Base-by-base conservation (phyloP, 2,888 invertebrate species). In the Tuta absoluta region DNA sequence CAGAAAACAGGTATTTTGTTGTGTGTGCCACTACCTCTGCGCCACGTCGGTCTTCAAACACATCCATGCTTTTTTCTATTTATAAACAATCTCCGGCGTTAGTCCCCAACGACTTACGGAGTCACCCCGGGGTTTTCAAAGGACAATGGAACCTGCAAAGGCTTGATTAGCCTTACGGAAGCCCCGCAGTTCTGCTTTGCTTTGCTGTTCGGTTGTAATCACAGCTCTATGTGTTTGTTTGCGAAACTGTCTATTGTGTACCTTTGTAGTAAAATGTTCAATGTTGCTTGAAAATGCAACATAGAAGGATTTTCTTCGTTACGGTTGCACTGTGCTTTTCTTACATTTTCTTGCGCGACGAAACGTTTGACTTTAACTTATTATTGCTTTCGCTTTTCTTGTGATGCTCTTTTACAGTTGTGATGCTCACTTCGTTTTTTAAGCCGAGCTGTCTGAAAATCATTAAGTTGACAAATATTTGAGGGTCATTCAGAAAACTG, bases 51-150 rank as follows among this genome's bases (percentile, higher is more conserved):
- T 33, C 8, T 5, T 3, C 33, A 33, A 33, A 33, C 33, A 33
- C 10, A 33, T n/a, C 45, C 14, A 59, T 65, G 37, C 37, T 63
- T 65, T 62, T 37, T 56, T 21, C 23, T 58, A 63, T 65, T 51
- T 62, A 12, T 14, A 23, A 59, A 63, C 59, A 62, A 65, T 62
- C 62, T 58, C 12, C 19, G 37, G 21, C 23, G 10, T 23, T 53
- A 53, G 10, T 53, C 23, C 23, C 38, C 49, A 63, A 63, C 63
- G 57, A 63, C 63, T 28, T 17, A 23, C 62, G 37, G n/a, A 45
- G 7, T 24, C 23, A 17, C 63, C 49, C 23, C 45, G 37, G 53
- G 33, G 23, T 48, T 37, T 58, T 14, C 23, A 33, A 14, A 23
- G 63, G 48, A 63, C 63, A 58, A 63, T 58, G 45, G 58, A 37